Evolutionary conservation across 2,888 invertebrate species (phyloP), one percentile per base, ranked within the genome.

Genomic region (Hypena proboscidalis): DNA sequence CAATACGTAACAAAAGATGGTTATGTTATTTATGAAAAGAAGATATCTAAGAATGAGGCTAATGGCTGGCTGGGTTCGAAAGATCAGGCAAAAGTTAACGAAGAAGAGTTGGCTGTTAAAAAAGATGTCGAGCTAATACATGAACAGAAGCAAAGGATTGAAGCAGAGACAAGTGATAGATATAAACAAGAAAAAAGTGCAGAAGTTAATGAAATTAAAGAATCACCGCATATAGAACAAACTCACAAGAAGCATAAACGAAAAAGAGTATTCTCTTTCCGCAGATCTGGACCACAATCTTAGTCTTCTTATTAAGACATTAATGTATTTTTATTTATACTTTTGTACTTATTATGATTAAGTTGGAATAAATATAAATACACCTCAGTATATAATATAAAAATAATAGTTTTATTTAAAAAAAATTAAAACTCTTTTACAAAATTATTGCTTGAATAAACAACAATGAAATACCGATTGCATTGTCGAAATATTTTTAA

Each of bases 1-100:
- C 89, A 90, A 42, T 90, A 90, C 31, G 86, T 90, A 0, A 89
- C 86, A 0, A 86, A 86, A 35, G 87, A 89, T 38, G 89, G 89
- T 0, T 89, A 87, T 41, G 89, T 90, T 0, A 84, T 90, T 50
- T 90, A 74, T 55, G 88, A 90, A 54, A 89, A 86, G 56, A 68
- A 78, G 23, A 87, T 90, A 36, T 70, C 82, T 1, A 84, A 81
- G 51, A 70, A 56, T 2, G 88, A 90, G 69, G 89, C 89, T 0
- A 83, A 77, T 7, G 74, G 82, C 47, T 90, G 89, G 89, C 42
- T 83, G 9, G 67, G 56, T 25, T 57, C 58, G 3, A 77, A 74
- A 43, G 74, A 70, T 25, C 55, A 54, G 22, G 23, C 45, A 7
- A 50, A 53, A 17, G 48, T 58, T 2, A 52, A 59, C 6, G 56